These are phyloP conservation scores for Allolobophora icterica DNA, from an alignment of 2,888 invertebrate species.

Conservation along the genomic window DNA sequence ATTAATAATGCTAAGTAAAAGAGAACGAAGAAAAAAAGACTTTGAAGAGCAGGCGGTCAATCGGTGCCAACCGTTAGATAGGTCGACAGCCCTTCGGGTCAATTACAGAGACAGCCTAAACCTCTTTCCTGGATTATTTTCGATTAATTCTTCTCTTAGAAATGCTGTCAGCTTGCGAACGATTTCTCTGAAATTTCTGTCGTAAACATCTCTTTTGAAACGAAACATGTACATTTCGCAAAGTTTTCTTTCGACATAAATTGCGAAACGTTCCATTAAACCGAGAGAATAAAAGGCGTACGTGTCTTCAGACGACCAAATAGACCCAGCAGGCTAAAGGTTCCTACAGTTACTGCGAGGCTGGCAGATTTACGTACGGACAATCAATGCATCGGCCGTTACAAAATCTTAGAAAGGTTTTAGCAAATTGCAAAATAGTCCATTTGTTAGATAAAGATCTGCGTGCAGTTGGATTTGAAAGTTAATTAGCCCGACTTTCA, in stretches of 20 bases:
- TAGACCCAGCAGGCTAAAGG: too few relatives aligned
- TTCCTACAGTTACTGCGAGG: not conserved
- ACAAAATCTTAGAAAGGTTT: not conserved
- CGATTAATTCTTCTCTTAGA: not conserved
- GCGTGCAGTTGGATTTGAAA: not conserved
- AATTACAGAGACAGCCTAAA: not conserved
- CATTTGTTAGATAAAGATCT: not conserved
- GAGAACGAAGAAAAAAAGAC: too few relatives aligned
- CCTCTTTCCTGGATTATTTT: not conserved
- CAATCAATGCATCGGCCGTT: not conserved
- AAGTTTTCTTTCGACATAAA: not conserved
- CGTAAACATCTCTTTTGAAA: not conserved
- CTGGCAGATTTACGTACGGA: not conserved
- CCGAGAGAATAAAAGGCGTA: not conserved
- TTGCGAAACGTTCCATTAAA: not conserved
- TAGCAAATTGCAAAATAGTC: not conserved
- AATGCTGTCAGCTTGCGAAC: too few relatives aligned
- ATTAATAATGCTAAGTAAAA: not conserved
- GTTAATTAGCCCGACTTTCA: not conserved
- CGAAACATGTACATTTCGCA: not conserved
- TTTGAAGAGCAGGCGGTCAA: too few relatives aligned
- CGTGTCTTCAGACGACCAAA: not conserved
- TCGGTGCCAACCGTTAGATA: too few relatives aligned
- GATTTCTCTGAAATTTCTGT: not conserved
- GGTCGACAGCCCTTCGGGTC: not conserved